Conservation (phyloP, 2,113 vertebrate genomes). For the Hemibagrus wyckioides region DNA sequence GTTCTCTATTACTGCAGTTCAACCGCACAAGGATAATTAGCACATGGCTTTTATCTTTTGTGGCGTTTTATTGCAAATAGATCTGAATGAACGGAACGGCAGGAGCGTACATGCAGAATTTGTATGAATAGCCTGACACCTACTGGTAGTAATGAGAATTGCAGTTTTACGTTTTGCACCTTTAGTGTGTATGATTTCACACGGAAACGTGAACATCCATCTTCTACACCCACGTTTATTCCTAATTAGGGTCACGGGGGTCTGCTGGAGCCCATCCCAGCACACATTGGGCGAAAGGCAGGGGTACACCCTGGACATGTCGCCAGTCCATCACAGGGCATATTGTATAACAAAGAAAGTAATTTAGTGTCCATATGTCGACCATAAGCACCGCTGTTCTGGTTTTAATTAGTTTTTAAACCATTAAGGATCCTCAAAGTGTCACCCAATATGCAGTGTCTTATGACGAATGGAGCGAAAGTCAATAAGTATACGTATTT, state of each 20-base stretch:
- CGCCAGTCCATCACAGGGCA: too few relatives aligned
- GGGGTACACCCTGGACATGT: too few relatives aligned
- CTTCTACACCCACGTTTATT: too few relatives aligned
- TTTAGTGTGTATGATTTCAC: neutral
- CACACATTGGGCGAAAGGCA: too few relatives aligned
- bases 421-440: neutral
- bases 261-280: too few relatives aligned
- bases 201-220: neutral
- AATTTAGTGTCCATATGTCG: neutral
- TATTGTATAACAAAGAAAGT: neutral
- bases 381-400: neutral
- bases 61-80: neutral
- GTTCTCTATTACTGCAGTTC: neutral
- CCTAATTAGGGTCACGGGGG: too few relatives aligned
- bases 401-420: neutral
- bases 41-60: neutral
- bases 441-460: neutral
- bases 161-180: neutral
- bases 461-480: neutral
- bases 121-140: slow-evolving; percentile 27
- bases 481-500: neutral
- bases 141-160: slow-evolving; percentile 9
- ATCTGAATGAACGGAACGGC: neutral
- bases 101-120: neutral
- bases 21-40: neutral